Evolutionary conservation across 2,888 invertebrate species (phyloP).

Genomic region (Nephrotoma flavescens): DNA sequence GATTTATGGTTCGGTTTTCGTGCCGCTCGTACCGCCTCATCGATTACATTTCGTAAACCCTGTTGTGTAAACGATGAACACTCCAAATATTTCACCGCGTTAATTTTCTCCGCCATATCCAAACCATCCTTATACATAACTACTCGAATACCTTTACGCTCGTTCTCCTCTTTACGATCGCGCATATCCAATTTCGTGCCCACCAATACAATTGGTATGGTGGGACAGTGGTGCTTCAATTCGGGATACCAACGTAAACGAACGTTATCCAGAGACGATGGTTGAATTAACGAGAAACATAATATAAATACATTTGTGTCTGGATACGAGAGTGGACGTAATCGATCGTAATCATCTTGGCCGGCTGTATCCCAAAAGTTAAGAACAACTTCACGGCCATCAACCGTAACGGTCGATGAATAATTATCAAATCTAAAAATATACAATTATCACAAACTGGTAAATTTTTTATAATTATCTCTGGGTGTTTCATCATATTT

Average conservation of each 20-base stretch:
- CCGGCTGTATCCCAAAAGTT: conserved; percentile 66
- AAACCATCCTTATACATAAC: conserved; percentile 96
- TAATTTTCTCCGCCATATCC: conserved; percentile 92
- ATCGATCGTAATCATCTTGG: conserved; percentile 93
- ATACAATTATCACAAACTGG: not conserved
- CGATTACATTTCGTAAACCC: conserved; percentile 96
- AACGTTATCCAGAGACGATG: conserved; percentile 98
- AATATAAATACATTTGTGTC: conserved; percentile 98
- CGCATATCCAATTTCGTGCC: conserved; percentile 96
- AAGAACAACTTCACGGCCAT: conserved; percentile 93
- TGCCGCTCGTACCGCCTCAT: conserved; percentile 97
- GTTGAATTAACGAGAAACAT: conserved; percentile 97
- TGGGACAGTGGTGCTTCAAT: conserved; percentile 97
- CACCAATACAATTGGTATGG: conserved; percentile 95
- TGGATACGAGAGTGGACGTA: conserved; percentile 91
- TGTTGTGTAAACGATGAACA: conserved; percentile 97
- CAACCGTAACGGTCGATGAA: conserved; percentile 98
- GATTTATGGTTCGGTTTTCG: conserved; percentile 76
- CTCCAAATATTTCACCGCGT: conserved; percentile 93
- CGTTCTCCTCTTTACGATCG: conserved; percentile 93
- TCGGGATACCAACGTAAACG: conserved; percentile 99
- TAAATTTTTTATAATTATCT: no score
- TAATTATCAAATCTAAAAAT: conserved; percentile 82
- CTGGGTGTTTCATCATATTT: no score
- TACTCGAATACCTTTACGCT: conserved; percentile 93